Evolutionary conservation across 2,797 vertebrate species (phyloP).

Genomic region (Eutrigla gurnardus): DNA sequence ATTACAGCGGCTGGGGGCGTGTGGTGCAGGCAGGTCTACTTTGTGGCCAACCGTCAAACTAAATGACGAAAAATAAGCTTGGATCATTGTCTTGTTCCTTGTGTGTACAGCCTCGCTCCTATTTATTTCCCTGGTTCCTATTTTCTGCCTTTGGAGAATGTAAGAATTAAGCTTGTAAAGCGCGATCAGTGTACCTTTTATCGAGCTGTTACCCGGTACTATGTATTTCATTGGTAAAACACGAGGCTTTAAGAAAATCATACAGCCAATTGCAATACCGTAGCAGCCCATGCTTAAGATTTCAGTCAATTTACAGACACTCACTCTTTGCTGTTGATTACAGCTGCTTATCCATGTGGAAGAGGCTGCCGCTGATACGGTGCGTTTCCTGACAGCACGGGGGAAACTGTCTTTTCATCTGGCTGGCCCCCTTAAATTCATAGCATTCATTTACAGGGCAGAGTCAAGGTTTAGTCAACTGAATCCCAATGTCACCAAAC

Average conservation of each 20-base stretch:
- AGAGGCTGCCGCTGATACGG: constrained; percentile 62
- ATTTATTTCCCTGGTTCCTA: constrained; percentile 23
- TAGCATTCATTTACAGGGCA: constrained; percentile 62
- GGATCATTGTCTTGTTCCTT: constrained; percentile 54
- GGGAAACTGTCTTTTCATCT: constrained; percentile 64
- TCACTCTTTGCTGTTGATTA: constrained; percentile 59
- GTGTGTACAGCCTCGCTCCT: constrained; percentile 10
- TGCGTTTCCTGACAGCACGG: constrained; percentile 64
- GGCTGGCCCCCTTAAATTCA: constrained; percentile 56
- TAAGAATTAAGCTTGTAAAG: constrained; percentile 17
- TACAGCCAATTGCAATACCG: constrained; percentile 12
- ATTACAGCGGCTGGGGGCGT: constrained; percentile 65
- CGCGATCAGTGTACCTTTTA: constrained; percentile 2
- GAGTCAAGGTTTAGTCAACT: constrained; percentile 60
- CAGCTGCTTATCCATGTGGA: constrained; percentile 72
- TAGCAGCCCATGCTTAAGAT: constrained; percentile 23
- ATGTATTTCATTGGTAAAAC: constrained; percentile 22
- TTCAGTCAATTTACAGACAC: constrained; percentile 57
- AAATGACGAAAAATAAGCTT: constrained; percentile 63
- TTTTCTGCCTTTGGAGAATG: constrained; percentile 16
- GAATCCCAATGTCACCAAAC: constrained; percentile 64
- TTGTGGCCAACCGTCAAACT: constrained; percentile 67
- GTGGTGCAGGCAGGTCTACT: constrained; percentile 46
- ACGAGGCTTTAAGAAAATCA: constrained; percentile 24
- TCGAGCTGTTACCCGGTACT: constrained; percentile 1